phyloP scores from a whole-genome alignment of 2,113 vertebrate genomes.

The Eulemur rufifrons region DNA sequence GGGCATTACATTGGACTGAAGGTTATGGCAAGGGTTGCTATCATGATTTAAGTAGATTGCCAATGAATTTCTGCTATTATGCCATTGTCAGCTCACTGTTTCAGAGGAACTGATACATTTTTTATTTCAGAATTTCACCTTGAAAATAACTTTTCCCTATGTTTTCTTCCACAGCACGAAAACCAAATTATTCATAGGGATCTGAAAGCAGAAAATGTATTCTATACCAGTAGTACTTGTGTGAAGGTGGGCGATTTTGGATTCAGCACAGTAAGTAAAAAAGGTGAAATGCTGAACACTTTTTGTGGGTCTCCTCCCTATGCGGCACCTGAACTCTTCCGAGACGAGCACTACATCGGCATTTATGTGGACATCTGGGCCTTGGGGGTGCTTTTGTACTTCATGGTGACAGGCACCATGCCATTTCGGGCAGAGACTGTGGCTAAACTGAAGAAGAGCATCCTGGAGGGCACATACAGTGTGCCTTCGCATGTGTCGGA shows the following conservation, averaged over 20 bases:
- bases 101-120: background rate
- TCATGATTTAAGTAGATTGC: background rate
- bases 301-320: conserved; percentile 99
- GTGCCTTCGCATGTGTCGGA: conserved; percentile 90
- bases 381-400: conserved; percentile 95
- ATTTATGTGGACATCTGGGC: conserved; percentile 96
- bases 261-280: conserved; percentile 94
- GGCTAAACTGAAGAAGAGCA: conserved; percentile 95
- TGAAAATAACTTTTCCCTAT: background rate
- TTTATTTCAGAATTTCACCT: background rate
- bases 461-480: conserved; percentile 91
- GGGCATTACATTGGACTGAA: background rate
- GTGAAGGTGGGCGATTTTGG: conserved; percentile 99
- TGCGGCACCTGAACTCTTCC: conserved; percentile 95
- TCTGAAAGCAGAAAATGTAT: conserved; percentile 97
- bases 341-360: conserved; percentile 94
- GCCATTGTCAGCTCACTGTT: background rate
- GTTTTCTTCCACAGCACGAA: conserved; percentile 89
- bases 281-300: conserved; percentile 93
- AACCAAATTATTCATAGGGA: conserved; percentile 97
- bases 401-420: conserved; percentile 94
- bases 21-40: background rate
- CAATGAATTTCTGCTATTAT: background rate
- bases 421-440: conserved; percentile 97
- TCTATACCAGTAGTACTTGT: conserved; percentile 92